Evolutionary conservation across 1,140 invertebrate genomes (phyloP), one percentile per base, ranked within the genome.

Genomic region (Lasaia peninsularis): DNA sequence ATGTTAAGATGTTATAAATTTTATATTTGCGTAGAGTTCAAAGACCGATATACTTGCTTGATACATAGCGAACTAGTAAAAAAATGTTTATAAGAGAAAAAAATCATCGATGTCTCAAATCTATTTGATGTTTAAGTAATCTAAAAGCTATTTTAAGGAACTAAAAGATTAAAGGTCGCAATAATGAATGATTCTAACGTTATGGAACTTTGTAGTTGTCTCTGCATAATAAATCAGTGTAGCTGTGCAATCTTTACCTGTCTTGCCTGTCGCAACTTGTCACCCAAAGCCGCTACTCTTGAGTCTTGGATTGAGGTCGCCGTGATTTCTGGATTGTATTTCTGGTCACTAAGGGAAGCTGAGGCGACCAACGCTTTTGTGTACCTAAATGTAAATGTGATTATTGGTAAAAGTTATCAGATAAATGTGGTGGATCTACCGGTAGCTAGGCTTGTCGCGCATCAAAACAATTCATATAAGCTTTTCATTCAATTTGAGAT

Each of bases 251-350:
- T 35, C 21, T 31, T 61, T 60, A 90, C 87, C 77, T 86, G 80
- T 82, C 83, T 74, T 32, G 86, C 87, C 48, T 86, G 83, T 54
- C 81, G 78, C 58, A 90, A 63, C 58, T 75, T 79, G 60, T 89
- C 84, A 2, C 80, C 80, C 4, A 89, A 63, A 6, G 73, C 78
- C 0, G 83, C 78, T 1, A 89, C 76, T 61, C 77, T 62, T 18
- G 73, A 60, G 34, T 86, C 78, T 52, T 75, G 67, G 4, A 64
- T 63, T 1, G 65, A 57, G 4, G 59, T 65, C 16, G 73, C 69
- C 9, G 73, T 63, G 10, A 88, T 65, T 59, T 89, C 89, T 3
- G 87, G 86, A 59, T 89, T 90, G 65, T 89, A 89, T 56, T 82
- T 86, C 65, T 89, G 87, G 55, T 88, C 80, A 59, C 69, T 88